Evolutionary conservation across 2,888 invertebrate genomes (phyloP).

Genomic region (Brenthis hecate): DNA sequence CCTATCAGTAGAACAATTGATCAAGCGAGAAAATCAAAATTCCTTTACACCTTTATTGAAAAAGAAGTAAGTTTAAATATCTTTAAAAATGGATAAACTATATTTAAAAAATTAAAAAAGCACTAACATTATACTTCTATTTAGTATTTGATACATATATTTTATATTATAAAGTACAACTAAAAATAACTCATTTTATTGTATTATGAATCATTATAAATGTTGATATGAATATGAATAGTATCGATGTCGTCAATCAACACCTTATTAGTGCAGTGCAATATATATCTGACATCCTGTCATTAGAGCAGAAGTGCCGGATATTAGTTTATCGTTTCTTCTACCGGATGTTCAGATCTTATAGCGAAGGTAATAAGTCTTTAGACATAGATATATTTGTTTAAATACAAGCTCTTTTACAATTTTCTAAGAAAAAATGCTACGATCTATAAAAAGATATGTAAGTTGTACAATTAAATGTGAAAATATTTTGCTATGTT

Average conservation of each 20-base stretch:
- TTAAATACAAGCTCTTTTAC: not conserved
- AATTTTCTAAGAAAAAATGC: too few species aligned
- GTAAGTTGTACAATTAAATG: too few species aligned
- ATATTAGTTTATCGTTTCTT: slow-evolving; percentile 35
- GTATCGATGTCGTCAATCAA: slow-evolving; percentile 41
- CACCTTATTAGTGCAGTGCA: slow-evolving; percentile 24
- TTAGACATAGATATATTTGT: not conserved
- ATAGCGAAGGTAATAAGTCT: slow-evolving; percentile 1
- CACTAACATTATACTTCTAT: too few species aligned
- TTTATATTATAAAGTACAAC: too few species aligned
- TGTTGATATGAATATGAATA: slow-evolving; percentile 26
- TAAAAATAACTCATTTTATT: too few species aligned
- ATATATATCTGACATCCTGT: slow-evolving; percentile 35
- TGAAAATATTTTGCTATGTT: too few species aligned
- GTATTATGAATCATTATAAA: too few species aligned
- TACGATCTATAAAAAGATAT: too few species aligned
- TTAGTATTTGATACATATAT: too few species aligned
- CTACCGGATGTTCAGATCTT: not conserved
- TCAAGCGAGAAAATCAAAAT: slow-evolving; percentile 15
- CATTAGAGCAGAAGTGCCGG: slow-evolving; percentile 28
- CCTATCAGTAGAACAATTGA: slow-evolving; percentile 33
- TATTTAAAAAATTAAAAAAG: too few species aligned
- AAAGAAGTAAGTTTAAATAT: not conserved
- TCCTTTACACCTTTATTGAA: slow-evolving; percentile 12
- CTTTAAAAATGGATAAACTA: too few species aligned